Evolutionary conservation across 1,140 invertebrate species (phyloP).

Genomic region (Trichoplusia ni): DNA sequence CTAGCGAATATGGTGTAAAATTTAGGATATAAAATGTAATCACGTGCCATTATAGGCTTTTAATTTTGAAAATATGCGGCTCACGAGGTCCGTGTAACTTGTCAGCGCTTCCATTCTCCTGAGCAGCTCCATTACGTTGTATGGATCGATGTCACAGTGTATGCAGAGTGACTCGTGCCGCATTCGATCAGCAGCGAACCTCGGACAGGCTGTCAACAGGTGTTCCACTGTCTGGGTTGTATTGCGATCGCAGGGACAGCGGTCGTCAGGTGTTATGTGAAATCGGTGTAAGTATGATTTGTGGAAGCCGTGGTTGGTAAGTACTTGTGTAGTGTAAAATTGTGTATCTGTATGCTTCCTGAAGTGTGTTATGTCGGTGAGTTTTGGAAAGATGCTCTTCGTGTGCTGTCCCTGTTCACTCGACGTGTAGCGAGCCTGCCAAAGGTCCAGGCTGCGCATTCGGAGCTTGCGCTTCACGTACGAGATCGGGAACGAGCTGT

Average conservation of each 20-base stretch:
- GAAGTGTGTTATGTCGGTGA: background rate
- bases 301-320: conserved; percentile 30
- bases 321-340: conserved; percentile 23
- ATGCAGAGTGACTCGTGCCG: too few species aligned
- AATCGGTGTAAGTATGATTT: conserved; percentile 32
- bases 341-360: background rate
- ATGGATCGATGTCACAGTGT: too few species aligned
- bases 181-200: too few species aligned
- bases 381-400: background rate
- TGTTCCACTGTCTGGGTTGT: conserved; percentile 17
- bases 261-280: conserved; percentile 15
- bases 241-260: conserved; percentile 27
- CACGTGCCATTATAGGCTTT: background rate
- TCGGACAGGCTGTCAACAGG: background rate
- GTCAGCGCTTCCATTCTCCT: background rate
- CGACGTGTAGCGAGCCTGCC: background rate
- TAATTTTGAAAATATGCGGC: background rate
- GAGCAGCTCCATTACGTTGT: too few species aligned
- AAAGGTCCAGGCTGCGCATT: background rate
- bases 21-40: background rate
- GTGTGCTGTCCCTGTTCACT: background rate
- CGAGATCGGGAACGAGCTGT: background rate
- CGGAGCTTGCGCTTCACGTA: conserved; percentile 11
- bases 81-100: background rate
- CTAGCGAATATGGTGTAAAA: too few species aligned